Percentiles rank a stretch among this genome's conserved stretches.
phyloP scores from a whole-genome alignment of 92 coral and sea anemone genomes.

The Epizoanthus scotinus region DNA sequence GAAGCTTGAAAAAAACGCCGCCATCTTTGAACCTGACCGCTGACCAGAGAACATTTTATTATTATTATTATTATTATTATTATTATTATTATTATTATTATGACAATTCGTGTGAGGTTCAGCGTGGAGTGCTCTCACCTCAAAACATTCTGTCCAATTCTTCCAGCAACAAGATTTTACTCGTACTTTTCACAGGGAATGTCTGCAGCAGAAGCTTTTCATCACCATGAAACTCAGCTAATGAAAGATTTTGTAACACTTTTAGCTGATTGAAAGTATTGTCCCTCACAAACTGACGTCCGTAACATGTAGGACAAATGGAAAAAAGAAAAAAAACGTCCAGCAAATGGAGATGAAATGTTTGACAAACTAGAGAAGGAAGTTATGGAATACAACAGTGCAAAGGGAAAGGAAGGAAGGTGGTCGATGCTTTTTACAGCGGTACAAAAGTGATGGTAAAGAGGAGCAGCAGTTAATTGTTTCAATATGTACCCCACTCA shows the following conservation, averaged over 20 bases:
- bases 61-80: too few relatives aligned
- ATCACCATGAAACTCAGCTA: slow-evolving; percentile 47
- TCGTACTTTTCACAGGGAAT: too few relatives aligned
- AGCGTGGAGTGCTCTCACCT: too few relatives aligned
- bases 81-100: too few relatives aligned
- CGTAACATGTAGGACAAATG: slow-evolving; percentile 47
- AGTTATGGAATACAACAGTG: slow-evolving; percentile 42
- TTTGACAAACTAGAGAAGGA: slow-evolving; percentile 43
- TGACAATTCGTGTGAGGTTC: too few relatives aligned
- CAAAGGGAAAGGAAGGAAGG: slow-evolving; percentile 33
- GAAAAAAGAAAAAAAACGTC: slow-evolving; percentile 43
- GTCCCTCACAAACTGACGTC: slow-evolving; percentile 60
- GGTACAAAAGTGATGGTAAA: slow-evolving; percentile 20
- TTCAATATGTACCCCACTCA: slow-evolving; percentile 44
- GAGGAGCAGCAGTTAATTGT: slow-evolving; percentile 42
- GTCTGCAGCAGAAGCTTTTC: slow-evolving; percentile 41
- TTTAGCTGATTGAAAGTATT: slow-evolving; percentile 40
- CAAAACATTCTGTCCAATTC: too few relatives aligned
- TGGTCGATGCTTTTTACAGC: slow-evolving; percentile 50
- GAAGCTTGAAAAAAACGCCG: too few relatives aligned
- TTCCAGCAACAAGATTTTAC: too few relatives aligned
- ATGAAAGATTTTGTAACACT: slow-evolving; percentile 57
- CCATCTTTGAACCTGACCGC: too few relatives aligned
- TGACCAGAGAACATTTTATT: too few relatives aligned
- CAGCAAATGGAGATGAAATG: slow-evolving; percentile 57